Percentiles rank a stretch among this genome's conserved stretches.
Evolutionary conservation across 2,797 vertebrate species (phyloP).

Genomic region (Acipenser oxyrinchus): DNA sequence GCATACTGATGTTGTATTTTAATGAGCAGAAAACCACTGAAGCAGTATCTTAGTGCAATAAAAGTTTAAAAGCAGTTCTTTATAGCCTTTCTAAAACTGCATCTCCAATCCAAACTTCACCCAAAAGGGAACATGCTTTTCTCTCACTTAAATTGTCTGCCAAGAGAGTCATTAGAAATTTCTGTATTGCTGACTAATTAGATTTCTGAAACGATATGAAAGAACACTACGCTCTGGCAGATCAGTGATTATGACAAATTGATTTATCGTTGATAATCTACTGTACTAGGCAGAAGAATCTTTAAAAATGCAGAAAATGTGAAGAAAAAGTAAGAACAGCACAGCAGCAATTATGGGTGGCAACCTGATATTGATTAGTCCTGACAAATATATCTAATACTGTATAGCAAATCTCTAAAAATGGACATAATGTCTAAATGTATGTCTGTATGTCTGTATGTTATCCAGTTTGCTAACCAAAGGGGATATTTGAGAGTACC

Average conservation of each 20-base stretch:
- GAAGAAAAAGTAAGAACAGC: background rate
- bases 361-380: background rate
- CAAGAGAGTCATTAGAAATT: slow-evolving; percentile 17
- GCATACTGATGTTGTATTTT: too few species aligned
- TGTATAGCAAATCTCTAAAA: too few species aligned
- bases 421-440: too few species aligned
- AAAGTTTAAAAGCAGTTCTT: too few species aligned
- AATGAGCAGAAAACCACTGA: too few species aligned
- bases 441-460: too few species aligned
- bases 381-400: too few species aligned
- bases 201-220: slow-evolving; percentile 10
- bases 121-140: slow-evolving; percentile 4
- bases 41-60: too few species aligned
- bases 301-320: background rate
- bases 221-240: slow-evolving; percentile 11
- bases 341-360: background rate
- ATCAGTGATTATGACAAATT: slow-evolving; percentile 22
- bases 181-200: slow-evolving; percentile 24
- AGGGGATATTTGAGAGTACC: too few species aligned
- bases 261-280: slow-evolving; percentile 13
- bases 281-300: slow-evolving; percentile 10
- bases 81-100: too few species aligned
- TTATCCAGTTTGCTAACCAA: too few species aligned
- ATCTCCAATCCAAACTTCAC: background rate
- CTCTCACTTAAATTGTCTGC: slow-evolving; percentile 11